These are phyloP conservation scores for Anolis sagrei DNA, from an alignment of 2,113 vertebrate species.

Conservation along the genomic window DNA sequence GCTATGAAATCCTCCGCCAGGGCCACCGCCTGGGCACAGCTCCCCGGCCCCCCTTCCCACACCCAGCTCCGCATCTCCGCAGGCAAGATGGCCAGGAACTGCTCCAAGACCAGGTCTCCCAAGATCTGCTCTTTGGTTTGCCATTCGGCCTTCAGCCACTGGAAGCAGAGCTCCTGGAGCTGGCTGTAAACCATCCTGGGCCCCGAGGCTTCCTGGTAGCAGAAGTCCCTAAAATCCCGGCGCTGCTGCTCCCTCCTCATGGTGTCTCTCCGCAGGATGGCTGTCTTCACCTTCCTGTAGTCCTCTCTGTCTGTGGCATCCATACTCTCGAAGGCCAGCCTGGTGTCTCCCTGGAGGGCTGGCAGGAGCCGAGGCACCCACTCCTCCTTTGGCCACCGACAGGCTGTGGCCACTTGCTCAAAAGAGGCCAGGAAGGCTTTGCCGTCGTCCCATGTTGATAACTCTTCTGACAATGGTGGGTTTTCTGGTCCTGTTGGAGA, in stretches of 20 bases:
- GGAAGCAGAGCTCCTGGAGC: background rate
- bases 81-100: background rate
- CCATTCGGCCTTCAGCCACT: background rate
- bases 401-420: slow-evolving; percentile 3
- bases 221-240: background rate
- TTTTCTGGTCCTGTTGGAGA: background rate
- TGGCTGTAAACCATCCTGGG: background rate
- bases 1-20: slow-evolving; percentile 7
- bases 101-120: slow-evolving; percentile 1
- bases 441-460: background rate
- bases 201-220: background rate
- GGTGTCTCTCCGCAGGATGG: background rate
- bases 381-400: background rate
- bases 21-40: background rate
- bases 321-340: background rate
- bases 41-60: background rate
- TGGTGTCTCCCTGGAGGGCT: background rate
- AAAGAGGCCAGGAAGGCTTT: slow-evolving; percentile 5
- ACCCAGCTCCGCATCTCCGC: slow-evolving; percentile 1
- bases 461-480: background rate
- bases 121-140: slow-evolving; percentile 10
- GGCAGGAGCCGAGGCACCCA: background rate
- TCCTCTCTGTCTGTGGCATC: background rate
- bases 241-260: slow-evolving; percentile 1
- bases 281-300: slow-evolving; percentile 5